Evolutionary conservation across 1,140 invertebrate genomes (phyloP), one percentile per base, ranked within the genome.

Genomic region (Zelostemma sp.): DNA sequence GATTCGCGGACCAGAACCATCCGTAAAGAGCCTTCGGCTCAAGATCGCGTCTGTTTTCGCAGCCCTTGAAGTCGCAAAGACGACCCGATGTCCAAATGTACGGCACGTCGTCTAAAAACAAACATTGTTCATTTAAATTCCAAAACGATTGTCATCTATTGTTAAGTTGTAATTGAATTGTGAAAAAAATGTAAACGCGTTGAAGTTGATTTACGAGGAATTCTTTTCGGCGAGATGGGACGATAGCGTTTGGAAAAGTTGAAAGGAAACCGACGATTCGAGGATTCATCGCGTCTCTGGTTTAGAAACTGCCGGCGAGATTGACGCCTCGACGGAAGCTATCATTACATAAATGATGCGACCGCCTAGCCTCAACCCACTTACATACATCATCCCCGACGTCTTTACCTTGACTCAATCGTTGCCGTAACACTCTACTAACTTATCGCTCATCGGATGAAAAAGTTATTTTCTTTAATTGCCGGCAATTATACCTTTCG

Each of bases 1-100:
- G 90, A 75, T 93, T 95, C 28, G 93, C 92, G 6, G 94, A 95
- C 94, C 94, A 97, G 89, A 97, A 97, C 95, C 95, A 97, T 4
- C 95, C 95, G 74, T 91, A 91, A 40, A 96, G 76, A 63, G 89
- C 90, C 80, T 95, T 93, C 25, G 95, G 95, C 80, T 95, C 93
- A 35, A 97, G 87, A 80, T 97, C 95, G 35, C 89, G 87, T 56
- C 95, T 90, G 40, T 91, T 91, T 79, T 95, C 93, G 81, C 95
- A 97, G 40, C 95, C 95, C 78, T 95, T 95, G 88, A 97, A 97
- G 87, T 97, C 94, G 78, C 95, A 97, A 21, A 96, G 88, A 68
- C 95, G 90, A 35, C 95, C 95, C 14, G 92, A 93, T 0, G 94
- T 95, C 95, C 95, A 96, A 73, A 96, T 96, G 88, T 95, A 95